Evolutionary conservation across 2,888 invertebrate species (phyloP).

Genomic region (Patella caerulea): DNA sequence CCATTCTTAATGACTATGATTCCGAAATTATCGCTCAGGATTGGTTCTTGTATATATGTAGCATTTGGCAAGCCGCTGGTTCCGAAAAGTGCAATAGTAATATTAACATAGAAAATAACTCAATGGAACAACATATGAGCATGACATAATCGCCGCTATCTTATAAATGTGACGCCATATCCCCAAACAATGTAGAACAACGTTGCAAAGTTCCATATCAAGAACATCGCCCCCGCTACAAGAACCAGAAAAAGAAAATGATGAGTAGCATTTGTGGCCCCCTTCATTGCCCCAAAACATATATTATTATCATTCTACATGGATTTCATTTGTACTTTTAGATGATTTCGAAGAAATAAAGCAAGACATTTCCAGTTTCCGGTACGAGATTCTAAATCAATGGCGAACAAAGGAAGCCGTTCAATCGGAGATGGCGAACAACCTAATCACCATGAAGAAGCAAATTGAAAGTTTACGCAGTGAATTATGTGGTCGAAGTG

Average conservation of each 20-base stretch:
- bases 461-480: constrained; percentile 15
- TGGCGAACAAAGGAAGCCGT: constrained; percentile 35
- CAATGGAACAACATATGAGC: no score
- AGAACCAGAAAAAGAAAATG: no score
- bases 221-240: no score
- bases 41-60: not conserved
- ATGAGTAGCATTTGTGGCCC: no score
- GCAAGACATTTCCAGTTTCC: constrained; percentile 55
- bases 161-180: no score
- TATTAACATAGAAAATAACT: no score
- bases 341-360: constrained; percentile 56
- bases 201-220: no score
- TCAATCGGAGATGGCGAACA: constrained; percentile 37
- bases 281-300: no score
- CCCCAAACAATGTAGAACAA: no score
- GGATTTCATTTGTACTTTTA: constrained; percentile 16
- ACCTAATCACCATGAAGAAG: constrained; percentile 30
- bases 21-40: not conserved
- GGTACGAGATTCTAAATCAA: constrained; percentile 54
- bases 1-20: not conserved
- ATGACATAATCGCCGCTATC: no score
- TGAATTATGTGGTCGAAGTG: not conserved
- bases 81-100: no score
- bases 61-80: not conserved
- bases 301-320: no score